These are phyloP conservation scores for Charina bottae DNA, from an alignment of 2,113 vertebrate species.

Conservation along the genomic window DNA sequence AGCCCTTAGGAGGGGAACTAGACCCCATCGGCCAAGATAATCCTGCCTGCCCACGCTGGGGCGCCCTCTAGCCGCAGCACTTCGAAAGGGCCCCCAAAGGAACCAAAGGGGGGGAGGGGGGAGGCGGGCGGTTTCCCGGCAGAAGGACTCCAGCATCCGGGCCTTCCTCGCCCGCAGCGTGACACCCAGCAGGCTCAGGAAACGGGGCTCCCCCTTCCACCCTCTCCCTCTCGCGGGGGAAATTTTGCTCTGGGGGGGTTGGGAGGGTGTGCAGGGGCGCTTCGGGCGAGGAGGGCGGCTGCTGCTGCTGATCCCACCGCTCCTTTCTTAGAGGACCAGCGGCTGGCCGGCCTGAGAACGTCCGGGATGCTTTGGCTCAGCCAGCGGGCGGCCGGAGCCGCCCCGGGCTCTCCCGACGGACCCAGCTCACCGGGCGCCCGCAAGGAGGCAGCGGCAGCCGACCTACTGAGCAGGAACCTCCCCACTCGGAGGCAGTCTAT, in stretches of 20 bases:
- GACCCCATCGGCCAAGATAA: background rate
- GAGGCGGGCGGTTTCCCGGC: background rate
- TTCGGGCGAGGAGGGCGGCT: background rate
- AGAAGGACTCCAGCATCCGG: background rate
- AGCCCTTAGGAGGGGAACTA: background rate
- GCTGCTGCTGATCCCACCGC: background rate
- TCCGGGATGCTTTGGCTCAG: background rate
- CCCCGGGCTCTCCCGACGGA: background rate
- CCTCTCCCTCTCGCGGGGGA: too few species aligned
- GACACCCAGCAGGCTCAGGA: background rate
- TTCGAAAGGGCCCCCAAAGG: background rate
- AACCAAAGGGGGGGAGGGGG: background rate
- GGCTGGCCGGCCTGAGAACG: too few species aligned
- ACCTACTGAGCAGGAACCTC: background rate
- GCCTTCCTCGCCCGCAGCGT: background rate
- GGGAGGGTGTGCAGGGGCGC: background rate
- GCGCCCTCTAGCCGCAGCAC: background rate
- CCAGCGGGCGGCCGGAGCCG: background rate
- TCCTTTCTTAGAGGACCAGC: background rate
- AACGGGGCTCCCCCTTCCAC: background rate
- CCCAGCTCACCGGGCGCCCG: background rate
- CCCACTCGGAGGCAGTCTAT: background rate
- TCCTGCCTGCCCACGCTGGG: background rate
- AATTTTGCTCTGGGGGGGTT: too few species aligned
- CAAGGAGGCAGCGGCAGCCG: background rate